These are phyloP conservation scores for Vulpes vulpes DNA, from an alignment of 2,113 vertebrate genomes.

Conservation along the genomic window DNA sequence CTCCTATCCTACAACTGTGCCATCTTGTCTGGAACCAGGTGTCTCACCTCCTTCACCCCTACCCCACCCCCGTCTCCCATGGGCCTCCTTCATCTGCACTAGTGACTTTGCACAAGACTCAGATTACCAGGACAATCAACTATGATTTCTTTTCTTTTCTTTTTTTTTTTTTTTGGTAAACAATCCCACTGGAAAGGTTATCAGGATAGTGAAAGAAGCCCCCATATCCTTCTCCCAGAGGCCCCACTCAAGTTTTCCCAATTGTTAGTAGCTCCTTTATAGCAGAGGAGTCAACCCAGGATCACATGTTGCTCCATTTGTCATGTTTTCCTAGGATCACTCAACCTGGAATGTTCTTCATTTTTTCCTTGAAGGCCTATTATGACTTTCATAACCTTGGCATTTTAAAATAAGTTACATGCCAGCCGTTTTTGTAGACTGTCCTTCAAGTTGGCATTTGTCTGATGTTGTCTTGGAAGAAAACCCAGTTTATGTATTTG, in stretches of 20 bases:
- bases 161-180: background rate
- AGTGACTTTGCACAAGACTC: background rate
- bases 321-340: background rate
- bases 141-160: background rate
- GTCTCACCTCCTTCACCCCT: background rate
- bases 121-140: background rate
- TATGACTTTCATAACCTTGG: background rate
- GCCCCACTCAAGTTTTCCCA: background rate
- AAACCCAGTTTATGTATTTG: background rate
- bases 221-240: background rate
- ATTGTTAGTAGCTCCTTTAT: background rate
- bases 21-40: background rate
- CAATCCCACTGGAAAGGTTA: constrained; percentile 4
- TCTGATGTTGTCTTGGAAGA: constrained; percentile 24
- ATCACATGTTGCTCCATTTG: background rate
- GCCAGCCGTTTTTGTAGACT: background rate
- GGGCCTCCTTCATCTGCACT: background rate
- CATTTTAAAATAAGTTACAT: background rate
- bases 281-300: background rate
- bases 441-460: background rate
- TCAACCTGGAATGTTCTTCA: background rate
- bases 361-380: background rate
- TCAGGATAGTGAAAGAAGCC: background rate
- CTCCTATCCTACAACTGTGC: background rate
- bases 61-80: background rate